Base-by-base conservation (phyloP, 2,888 invertebrate genomes). In the Aricia artaxerxes region DNA sequence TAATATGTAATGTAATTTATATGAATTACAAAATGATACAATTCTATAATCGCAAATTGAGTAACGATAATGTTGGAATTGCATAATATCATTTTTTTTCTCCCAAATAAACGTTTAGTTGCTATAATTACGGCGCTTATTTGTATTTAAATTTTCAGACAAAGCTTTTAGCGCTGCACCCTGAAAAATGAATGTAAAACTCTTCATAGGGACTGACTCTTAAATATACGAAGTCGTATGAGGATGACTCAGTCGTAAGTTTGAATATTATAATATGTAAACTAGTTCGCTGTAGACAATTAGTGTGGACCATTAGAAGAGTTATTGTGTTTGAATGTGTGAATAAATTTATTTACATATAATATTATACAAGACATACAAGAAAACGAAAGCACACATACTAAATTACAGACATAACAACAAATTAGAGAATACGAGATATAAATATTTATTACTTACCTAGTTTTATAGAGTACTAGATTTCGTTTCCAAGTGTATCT, bases 201-300 rank as follows among this genome's bases (percentile, higher is more conserved):
- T 3, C n/a, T 24, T 16, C 35, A 53, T 57, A 44, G 40, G 57
- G 80, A 40, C 82, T 79, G 79, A 81, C 82, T 88, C 90, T 91
- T 92, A 92, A 91, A 88, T 84, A 83, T 89, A 90, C 88, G 87
- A 87, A 88, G 88, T 87, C 88, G 89, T 88, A 88, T 85, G 86
- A 89, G 91, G 89, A 92, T 94, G 94, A 94, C 91, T 94, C 93
- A 92, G 93, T 90, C 85, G 89, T 88, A 91, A 90, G 92, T 91
- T 92, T 91, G 91, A 92, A 92, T 93, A 93, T 91, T 89, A 91
- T 91, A 91, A 91, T 93, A 93, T 92, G 94, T 92, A 90, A 93
- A 94, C 89, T 92, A 91, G 92, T 87, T 87, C 89, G 89, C 88
- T 82, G 86, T 85, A 86, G 85, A 91, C 91, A 93, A 93, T 93